A percentile compares a stretch with the other conserved stretches of the same genome.
phyloP scores from a whole-genome alignment of 30 jellyfish, hydroid and myxozoan genomes.

The Aurelia aurita complex sp. Pacific region DNA sequence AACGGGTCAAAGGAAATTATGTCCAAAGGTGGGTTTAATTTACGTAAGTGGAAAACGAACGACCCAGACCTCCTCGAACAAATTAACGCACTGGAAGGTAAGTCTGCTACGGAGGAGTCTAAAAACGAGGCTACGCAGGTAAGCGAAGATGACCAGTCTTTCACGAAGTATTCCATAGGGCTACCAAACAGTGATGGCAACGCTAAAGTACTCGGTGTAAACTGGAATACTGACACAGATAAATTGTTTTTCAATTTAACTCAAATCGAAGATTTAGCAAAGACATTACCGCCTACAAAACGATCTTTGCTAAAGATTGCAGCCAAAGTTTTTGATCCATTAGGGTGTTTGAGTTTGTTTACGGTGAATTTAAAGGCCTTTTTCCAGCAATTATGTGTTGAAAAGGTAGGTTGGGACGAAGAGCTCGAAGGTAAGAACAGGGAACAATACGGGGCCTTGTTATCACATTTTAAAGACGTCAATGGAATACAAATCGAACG shows the following conservation, averaged over 20 bases:
- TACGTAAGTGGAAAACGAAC: not conserved
- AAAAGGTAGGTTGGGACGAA: slow-evolving; percentile 61
- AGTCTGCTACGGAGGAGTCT: not conserved
- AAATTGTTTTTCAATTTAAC: not conserved
- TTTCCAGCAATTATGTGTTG: slow-evolving; percentile 59
- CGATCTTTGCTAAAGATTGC: slow-evolving; percentile 41
- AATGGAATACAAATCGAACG: not conserved
- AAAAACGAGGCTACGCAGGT: not conserved
- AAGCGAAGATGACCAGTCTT: slow-evolving; percentile 6
- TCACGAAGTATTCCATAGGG: slow-evolving; percentile 21
- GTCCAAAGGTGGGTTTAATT: not conserved
- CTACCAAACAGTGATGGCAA: slow-evolving; percentile 11
- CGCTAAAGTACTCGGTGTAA: slow-evolving; percentile 38
- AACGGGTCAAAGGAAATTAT: not conserved
- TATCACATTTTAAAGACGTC: not conserved
- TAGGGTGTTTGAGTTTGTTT: slow-evolving; percentile 43
- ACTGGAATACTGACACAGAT: slow-evolving; percentile 16
- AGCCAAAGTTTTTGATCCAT: slow-evolving; percentile 73
- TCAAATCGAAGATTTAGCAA: slow-evolving; percentile 8
- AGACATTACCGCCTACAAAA: slow-evolving; percentile 31
- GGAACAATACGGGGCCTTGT: slow-evolving; percentile 1
- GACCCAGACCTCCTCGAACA: not conserved
- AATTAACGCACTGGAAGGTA: not conserved
- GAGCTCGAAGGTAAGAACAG: slow-evolving; percentile 4
- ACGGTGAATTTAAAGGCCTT: slow-evolving; percentile 23